Base-by-base conservation (phyloP, 2,113 vertebrate genomes). In the Mormoops blainvillei region DNA sequence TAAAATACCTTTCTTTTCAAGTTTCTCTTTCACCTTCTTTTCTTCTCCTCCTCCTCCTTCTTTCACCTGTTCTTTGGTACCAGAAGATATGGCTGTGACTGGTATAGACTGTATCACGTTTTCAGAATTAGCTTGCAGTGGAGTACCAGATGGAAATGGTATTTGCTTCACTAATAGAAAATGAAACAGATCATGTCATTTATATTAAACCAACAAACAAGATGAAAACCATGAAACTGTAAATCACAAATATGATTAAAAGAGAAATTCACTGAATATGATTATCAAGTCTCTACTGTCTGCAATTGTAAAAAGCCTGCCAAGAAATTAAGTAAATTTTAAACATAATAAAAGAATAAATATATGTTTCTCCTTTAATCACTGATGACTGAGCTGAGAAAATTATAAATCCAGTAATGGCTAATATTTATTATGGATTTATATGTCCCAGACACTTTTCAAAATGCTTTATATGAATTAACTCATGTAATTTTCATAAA, bases 1-100 rank as follows among this genome's bases (percentile, higher is more conserved):
- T 88, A 9, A 89, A 86, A 54, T 98, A 99, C 99, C 99, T 99
- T 99, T 99, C 96, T 99, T 99, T 98, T 99, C 99, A 70, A 95
- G 89, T 98, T 99, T 99, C 61, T 98, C 98, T 58, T 99, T 99
- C 97, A 99, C 99, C 97, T 99, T 99, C 89, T 99, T 99, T 91
- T 98, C 97, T 97, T 99, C 99, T 31, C 77, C 97, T 98, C 67
- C 95, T 96, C 97, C 98, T 98, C 97, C 98, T 96, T 98, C 98
- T 96, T 98, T 98, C 63, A 98, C 7, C 36, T 98, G 88, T 48
- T 98, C 95, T 93, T 98, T 98, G 48, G 98, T 77, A 84, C 48
- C 88, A 76, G 97, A 92, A 31, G 98, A 48, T 45, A 93, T n/a
- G 2, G 97, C 67, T 63, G 98, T 20, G 52, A 94, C 36, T 93